Evolutionary conservation across 2,888 invertebrate genomes (phyloP).

Genomic region (Lutraria lutraria): DNA sequence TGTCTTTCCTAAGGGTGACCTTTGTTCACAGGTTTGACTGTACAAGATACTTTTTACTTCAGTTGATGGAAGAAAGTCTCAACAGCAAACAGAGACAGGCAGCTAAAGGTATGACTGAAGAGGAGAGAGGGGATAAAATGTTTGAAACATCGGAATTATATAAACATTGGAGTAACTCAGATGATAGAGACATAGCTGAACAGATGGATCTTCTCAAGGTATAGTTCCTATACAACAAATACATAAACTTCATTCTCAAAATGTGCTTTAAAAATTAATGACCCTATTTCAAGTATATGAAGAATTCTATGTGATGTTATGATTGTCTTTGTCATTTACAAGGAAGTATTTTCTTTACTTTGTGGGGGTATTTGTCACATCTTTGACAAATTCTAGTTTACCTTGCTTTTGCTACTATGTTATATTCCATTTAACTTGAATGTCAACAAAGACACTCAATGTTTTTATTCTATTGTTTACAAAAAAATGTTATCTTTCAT

Average conservation of each 20-base stretch:
- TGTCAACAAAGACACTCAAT: background rate
- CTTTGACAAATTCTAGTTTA: no score
- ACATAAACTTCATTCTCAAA: no score
- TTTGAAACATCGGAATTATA: conserved; percentile 72
- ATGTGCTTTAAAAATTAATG: no score
- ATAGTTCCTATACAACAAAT: background rate
- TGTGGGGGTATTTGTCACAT: no score
- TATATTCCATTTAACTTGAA: background rate
- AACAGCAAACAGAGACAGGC: conserved; percentile 58
- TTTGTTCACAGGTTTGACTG: no score
- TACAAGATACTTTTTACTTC: background rate
- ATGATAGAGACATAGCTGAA: conserved; percentile 63
- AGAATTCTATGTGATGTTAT: no score
- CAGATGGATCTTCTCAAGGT: conserved; percentile 75
- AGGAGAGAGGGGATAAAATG: conserved; percentile 72
- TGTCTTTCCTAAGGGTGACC: no score
- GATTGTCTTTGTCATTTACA: no score
- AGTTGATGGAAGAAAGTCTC: conserved; percentile 73
- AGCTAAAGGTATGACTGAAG: conserved; percentile 64
- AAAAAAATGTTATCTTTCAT: no score
- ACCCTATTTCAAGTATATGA: no score
- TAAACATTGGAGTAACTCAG: conserved; percentile 72
- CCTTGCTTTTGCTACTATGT: background rate
- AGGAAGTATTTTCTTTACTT: no score
- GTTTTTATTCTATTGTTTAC: no score